Conservation (phyloP, 2,797 vertebrate species). For the Danio kyathit region DNA sequence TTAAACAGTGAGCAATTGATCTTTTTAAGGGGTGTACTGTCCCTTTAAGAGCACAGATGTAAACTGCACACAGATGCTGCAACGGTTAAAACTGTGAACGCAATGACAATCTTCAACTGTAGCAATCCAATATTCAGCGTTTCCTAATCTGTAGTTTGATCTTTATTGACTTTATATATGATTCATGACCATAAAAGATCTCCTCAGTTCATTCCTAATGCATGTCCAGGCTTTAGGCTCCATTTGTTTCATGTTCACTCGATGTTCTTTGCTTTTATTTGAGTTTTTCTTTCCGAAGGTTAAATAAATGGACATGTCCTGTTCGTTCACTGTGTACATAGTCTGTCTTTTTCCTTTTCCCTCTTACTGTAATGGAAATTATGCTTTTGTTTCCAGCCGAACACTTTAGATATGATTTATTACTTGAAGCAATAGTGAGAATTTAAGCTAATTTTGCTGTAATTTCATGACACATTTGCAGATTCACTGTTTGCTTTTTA, state of each 20-base stretch:
- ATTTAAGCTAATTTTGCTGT: neutral
- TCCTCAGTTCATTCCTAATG: constrained; percentile 1
- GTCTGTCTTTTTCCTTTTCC: neutral
- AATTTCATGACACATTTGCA: neutral
- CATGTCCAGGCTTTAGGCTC: neutral
- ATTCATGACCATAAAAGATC: neutral
- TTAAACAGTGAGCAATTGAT: too few species aligned
- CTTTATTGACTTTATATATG: neutral
- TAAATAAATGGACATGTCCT: neutral
- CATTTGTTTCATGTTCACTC: neutral
- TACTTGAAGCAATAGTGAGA: neutral
- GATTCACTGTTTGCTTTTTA: too few species aligned
- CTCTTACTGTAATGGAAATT: neutral
- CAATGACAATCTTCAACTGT: constrained; percentile 14
- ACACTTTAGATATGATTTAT: neutral
- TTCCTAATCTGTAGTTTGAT: neutral
- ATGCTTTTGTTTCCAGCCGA: neutral
- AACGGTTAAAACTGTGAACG: neutral
- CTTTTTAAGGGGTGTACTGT: too few species aligned
- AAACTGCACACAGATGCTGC: neutral
- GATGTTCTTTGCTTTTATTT: neutral
- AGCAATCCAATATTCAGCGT: neutral
- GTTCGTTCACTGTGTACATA: neutral
- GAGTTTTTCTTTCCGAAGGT: neutral
- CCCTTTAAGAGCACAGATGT: neutral